Conservation (phyloP, 2,888 invertebrate genomes). For the Drosophila pseudotalamancana region DNA sequence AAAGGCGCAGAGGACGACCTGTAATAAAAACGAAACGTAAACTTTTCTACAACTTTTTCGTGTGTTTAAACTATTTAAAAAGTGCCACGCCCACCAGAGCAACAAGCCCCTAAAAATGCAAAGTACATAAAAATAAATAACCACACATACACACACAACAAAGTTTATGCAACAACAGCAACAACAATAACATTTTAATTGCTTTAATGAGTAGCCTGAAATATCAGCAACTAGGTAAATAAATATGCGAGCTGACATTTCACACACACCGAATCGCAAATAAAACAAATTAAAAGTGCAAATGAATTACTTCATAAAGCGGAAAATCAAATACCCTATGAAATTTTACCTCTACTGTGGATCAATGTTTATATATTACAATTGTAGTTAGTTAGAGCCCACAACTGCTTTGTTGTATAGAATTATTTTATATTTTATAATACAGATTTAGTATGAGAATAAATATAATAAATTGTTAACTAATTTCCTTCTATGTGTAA, state of each 20-base stretch:
- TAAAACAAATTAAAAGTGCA: constrained; percentile 4
- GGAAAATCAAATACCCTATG: not conserved
- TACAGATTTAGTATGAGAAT: too few species aligned
- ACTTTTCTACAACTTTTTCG: constrained; percentile 52
- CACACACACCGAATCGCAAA: constrained; percentile 29
- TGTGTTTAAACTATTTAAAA: constrained; percentile 55
- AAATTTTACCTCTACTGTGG: too few species aligned
- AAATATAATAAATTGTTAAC: too few species aligned
- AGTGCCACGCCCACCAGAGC: constrained; percentile 24
- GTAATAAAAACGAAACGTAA: constrained; percentile 22
- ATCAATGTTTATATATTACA: too few species aligned
- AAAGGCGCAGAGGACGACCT: not conserved
- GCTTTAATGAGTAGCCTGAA: constrained; percentile 52
- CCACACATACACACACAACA: not conserved
- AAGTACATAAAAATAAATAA: constrained; percentile 21
- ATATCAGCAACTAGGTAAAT: constrained; percentile 44
- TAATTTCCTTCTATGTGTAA: too few species aligned
- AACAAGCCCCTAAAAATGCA: constrained; percentile 20
- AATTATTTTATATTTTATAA: too few species aligned
- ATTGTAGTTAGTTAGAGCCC: too few species aligned
- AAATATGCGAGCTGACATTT: constrained; percentile 52
- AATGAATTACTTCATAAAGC: not conserved
- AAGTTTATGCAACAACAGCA: constrained; percentile 37
- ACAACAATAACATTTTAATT: constrained; percentile 48
- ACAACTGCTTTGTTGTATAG: too few species aligned